Evolutionary conservation across 2,797 vertebrate genomes (phyloP), one percentile per base, ranked within the genome.

Genomic region (Florisuga fusca): DNA sequence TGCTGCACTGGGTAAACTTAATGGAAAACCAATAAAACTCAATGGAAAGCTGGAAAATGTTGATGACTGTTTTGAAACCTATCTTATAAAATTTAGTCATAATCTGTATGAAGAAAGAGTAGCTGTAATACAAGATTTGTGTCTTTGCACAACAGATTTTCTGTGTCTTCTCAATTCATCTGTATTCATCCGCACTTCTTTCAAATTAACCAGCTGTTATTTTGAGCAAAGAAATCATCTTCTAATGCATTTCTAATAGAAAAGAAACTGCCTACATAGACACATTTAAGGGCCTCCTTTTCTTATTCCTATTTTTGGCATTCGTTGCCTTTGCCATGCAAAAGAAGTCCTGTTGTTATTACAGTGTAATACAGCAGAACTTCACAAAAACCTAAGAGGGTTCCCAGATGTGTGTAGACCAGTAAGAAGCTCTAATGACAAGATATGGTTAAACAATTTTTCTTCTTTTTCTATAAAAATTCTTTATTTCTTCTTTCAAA

Each of bases 1-100:
- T 93, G 72, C 64, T 84, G 55, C n/a, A 43, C 23, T 75, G 57
- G 7, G n/a, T 68, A 94, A 95, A 91, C 43, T 9, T 78, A 91
- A 94, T 33, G 2, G 80, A 87, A 74, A 71, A 14, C 3, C 7
- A 64, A 13, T 36, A 63, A 84, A 80, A 92, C n/a, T 68, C 66
- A 86, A 75, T 21, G 22, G 19, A 77, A 90, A 81, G 62, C 33
- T 43, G 26, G 43, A 50, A 38, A 68, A 63, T 75, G 79, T 51
- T 48, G 15, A 71, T 73, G 6, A 55, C 7, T 84, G 20, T 57
- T 69, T 54, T 68, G 75, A 46, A 83, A 27, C 6, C 23, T 46
- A 58, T 82, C 50, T 53, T 66, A 36, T 5, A 73, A 73, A 87
- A 82, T 25, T 54, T 76, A 63, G 33, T 68, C 34, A 15, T 62